Evolutionary conservation across 2,113 vertebrate genomes (phyloP), one percentile per base, ranked within the genome.

Genomic region (Cavia porcellus): DNA sequence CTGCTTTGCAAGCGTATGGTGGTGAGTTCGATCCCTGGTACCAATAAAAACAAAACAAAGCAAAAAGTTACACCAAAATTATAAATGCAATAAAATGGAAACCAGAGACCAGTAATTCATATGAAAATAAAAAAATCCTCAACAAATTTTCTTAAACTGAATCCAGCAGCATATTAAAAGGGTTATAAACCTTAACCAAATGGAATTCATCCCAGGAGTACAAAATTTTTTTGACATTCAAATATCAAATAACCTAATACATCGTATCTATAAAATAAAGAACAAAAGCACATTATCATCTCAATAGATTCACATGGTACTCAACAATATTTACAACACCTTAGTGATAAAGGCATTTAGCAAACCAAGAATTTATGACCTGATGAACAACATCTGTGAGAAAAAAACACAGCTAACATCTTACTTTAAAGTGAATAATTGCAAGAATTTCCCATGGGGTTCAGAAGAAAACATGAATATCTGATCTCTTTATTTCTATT

Each of bases 41-140:
- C n/a, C n/a, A n/a, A n/a, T n/a, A n/a, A n/a, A n/a, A n/a, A n/a
- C n/a, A n/a, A n/a, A n/a, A n/a, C n/a, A n/a, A n/a, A n/a, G n/a
- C n/a, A n/a, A n/a, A n/a, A n/a, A n/a, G n/a, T 86, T 70, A 96
- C 59, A 92, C 5, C 24, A 81, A 96, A 92, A 87, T 55, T 64
- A 83, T 47, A 38, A 87, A 66, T 22, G 24, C 28, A 83, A 35
- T 20, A 80, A 86, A 52, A 83, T 70, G 42, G 74, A 96, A n/a
- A 72, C 32, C 77, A 86, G 90, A 90, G 32, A 85, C 11, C 70
- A 90, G 32, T 84, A 88, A 42, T 13, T 55, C 45, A 52, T 81
- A 42, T 84, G 50, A 95, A 95, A 87, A 90, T 19, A 95, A 28
- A 90, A 90, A 94, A 68, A 85, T 83, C n/a, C 4, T 52, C n/a